These are phyloP conservation scores for Zaprionus davidi DNA, from an alignment of 1,140 invertebrate species.

Conservation along the genomic window DNA sequence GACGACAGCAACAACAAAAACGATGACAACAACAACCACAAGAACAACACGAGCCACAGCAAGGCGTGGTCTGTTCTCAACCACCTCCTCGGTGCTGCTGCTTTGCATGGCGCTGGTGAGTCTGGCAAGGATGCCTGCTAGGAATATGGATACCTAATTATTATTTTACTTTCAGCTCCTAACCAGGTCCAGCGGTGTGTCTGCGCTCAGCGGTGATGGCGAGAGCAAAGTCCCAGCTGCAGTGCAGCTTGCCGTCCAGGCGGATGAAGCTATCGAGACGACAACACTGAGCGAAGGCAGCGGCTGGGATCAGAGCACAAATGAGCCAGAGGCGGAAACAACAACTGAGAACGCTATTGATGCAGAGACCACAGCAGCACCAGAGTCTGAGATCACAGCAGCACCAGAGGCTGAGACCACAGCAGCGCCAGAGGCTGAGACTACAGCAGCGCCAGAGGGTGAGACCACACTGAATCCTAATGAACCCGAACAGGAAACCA, in stretches of 20 bases:
- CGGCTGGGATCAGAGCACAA: slow-evolving; percentile 53
- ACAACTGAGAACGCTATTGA: slow-evolving; percentile 15
- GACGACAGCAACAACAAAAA: slow-evolving; percentile 33
- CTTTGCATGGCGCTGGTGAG: slow-evolving; percentile 66
- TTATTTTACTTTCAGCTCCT: slow-evolving; percentile 59
- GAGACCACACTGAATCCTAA: slow-evolving; percentile 9
- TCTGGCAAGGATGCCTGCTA: background rate
- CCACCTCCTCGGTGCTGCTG: slow-evolving; percentile 47
- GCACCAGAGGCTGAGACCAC: slow-evolving; percentile 2
- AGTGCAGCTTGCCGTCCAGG: slow-evolving; percentile 28
- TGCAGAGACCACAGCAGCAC: slow-evolving; percentile 19
- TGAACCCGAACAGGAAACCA: slow-evolving; percentile 29
- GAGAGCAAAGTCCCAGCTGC: background rate
- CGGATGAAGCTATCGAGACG: slow-evolving; percentile 46
- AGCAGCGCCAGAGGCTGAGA: slow-evolving; percentile 4
- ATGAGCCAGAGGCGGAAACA: background rate
- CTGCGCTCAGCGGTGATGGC: slow-evolving; percentile 60
- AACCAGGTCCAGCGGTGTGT: slow-evolving; percentile 64
- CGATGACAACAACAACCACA: slow-evolving; percentile 29
- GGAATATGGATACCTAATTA: slow-evolving; percentile 38
- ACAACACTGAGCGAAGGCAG: slow-evolving; percentile 58
- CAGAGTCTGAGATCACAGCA: slow-evolving; percentile 50
- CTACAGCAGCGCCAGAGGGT: slow-evolving; percentile 22
- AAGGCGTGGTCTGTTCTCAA: slow-evolving; percentile 43
- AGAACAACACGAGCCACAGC: slow-evolving; percentile 22